Conservation (phyloP, 2,113 vertebrate genomes). For the human region DNA sequence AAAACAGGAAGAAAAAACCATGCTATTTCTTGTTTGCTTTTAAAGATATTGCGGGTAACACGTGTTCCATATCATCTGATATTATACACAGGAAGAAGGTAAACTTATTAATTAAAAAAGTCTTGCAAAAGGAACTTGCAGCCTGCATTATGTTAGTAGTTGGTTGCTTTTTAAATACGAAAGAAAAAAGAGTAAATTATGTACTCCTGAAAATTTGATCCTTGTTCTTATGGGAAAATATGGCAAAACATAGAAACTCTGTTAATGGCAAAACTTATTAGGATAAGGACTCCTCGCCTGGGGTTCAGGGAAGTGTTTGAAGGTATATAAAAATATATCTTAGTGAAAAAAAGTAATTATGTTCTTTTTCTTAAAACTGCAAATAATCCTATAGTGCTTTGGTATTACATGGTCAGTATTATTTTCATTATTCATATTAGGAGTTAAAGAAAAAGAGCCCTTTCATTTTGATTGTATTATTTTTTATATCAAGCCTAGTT, state of each 20-base stretch:
- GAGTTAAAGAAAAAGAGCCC: background rate
- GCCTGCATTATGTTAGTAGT: background rate
- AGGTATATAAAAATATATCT: background rate
- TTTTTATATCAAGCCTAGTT: background rate
- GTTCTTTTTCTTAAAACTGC: background rate
- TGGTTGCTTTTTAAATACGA: background rate
- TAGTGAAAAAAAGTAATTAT: background rate
- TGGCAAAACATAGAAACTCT: background rate
- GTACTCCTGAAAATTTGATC: background rate
- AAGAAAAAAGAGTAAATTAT: background rate
- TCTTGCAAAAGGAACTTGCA: background rate
- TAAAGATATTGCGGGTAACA: background rate
- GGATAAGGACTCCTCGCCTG: background rate
- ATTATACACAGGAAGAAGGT: background rate
- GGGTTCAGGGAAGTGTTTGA: background rate
- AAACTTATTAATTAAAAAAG: background rate
- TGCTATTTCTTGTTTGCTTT: background rate
- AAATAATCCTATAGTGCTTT: background rate
- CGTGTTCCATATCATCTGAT: background rate
- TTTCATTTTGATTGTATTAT: background rate
- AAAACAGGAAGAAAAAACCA: background rate
- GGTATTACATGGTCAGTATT: background rate
- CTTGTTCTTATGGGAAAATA: background rate
- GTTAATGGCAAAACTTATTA: background rate
- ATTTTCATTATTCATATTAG: background rate